phyloP scores from a whole-genome alignment of 2,113 vertebrate genomes.

The Pica pica region DNA sequence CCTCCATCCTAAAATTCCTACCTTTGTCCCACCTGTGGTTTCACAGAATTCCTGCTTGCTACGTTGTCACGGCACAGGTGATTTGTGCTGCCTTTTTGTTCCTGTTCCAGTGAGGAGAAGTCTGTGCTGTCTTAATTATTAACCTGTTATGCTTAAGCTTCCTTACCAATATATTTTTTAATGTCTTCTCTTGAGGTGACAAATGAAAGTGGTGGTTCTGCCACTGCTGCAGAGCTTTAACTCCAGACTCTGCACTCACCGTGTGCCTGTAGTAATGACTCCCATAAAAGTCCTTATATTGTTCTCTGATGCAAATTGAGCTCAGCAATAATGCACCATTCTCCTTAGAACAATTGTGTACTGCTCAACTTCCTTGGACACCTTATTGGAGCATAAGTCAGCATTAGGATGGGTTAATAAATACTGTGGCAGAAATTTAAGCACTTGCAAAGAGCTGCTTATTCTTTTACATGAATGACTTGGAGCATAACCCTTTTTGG shows the following conservation, averaged over 20 bases:
- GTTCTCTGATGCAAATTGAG: conserved; percentile 4
- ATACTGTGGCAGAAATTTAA: neutral
- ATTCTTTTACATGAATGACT: rapidly evolving
- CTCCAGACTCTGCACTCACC: neutral
- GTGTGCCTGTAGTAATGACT: neutral
- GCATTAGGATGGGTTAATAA: neutral
- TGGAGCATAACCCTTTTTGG: neutral
- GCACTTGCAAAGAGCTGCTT: neutral
- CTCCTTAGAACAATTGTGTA: neutral
- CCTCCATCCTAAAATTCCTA: neutral
- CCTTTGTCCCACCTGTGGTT: neutral
- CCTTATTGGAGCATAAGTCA: neutral
- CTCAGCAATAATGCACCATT: neutral
- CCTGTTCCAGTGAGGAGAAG: neutral
- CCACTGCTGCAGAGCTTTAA: neutral
- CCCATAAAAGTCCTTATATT: neutral
- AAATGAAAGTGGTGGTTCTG: conserved; percentile 17
- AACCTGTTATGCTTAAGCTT: conserved; percentile 26
- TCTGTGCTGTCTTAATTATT: conserved; percentile 39
- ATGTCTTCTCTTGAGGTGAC: conserved; percentile 12
- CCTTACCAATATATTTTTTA: conserved; percentile 18
- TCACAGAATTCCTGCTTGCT: neutral
- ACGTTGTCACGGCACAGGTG: neutral
- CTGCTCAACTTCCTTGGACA: neutral
- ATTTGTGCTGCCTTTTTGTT: conserved; percentile 20